Evolutionary conservation across 2,113 vertebrate species (phyloP), one percentile per base, ranked within the genome.

Genomic region (Bubalus kerabau): DNA sequence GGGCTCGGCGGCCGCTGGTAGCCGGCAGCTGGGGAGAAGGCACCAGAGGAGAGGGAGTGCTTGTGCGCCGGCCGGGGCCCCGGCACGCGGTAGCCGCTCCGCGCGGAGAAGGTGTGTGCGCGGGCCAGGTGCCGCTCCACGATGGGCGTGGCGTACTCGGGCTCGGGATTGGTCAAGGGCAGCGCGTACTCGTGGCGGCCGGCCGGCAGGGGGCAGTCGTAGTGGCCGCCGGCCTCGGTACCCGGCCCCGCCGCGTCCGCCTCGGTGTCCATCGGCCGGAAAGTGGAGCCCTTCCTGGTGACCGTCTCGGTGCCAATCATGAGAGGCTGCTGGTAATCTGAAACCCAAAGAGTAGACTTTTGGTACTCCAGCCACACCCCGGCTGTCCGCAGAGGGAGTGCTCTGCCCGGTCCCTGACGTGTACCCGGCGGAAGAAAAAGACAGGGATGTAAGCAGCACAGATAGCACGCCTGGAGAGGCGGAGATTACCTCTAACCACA

Each of bases 101-200:
- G 99, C 2, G 98, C 95, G 0, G 99, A 62, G 91, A 99, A 99
- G 26, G 96, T 95, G 30, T 97, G 98, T 76, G 99, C 99, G 24
- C 98, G 99, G 48, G 98, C 98, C n/a, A 82, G 23, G 56, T 98
- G 99, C 23, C 99, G 98, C 94, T 99, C 99, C 82, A 99, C 98
- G 97, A 99, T 99, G 94, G 99, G 99, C 12, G 99, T 99, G 98
- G 99, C 99, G 0, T 99, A 99, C 96, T 99, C 99, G 0, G 99
- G 99, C 97, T 99, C 99, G 9, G 98, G 97, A 97, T 97, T 98
- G 59, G 99, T 97, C 97, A 99, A 85, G 4, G 99, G 99, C 96
- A 99, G 98, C 1, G 99, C 99, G 1, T 99, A 99, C 97, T 99
- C 99, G 0, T 99, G 99, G 52, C 97, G 95, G 95, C 97, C 98